Evolutionary conservation across 2,797 vertebrate species (phyloP).

Genomic region (Sebastes variabilis): DNA sequence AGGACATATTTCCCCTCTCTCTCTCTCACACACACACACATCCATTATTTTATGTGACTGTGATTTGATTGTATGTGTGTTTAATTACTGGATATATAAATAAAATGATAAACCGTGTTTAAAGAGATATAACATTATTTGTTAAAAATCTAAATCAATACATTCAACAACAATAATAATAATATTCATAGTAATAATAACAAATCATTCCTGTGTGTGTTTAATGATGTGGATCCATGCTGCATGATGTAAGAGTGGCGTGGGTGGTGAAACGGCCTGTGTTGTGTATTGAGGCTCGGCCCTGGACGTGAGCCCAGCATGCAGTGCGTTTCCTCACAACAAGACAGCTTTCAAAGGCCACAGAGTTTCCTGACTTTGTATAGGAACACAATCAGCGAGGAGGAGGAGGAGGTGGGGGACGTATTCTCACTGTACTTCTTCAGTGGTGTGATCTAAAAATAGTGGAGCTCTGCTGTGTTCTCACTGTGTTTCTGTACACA

Average conservation of each 20-base stretch:
- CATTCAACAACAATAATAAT: background rate
- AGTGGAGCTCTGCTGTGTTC: slow-evolving; percentile 50
- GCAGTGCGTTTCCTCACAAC: slow-evolving; percentile 73
- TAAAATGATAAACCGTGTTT: background rate
- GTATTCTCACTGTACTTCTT: slow-evolving; percentile 54
- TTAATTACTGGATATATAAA: background rate
- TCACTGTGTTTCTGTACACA: slow-evolving; percentile 47
- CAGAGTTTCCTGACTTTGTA: slow-evolving; percentile 86
- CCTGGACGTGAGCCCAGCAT: slow-evolving; percentile 69
- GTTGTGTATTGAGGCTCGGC: slow-evolving; percentile 20
- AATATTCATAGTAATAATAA: background rate
- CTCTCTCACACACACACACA: background rate
- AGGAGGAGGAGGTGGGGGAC: slow-evolving; percentile 1
- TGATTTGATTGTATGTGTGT: background rate
- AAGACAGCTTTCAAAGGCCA: slow-evolving; percentile 72
- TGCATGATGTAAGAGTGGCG: slow-evolving; percentile 9
- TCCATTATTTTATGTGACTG: background rate
- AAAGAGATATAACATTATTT: background rate
- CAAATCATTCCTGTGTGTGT: background rate
- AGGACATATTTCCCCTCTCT: background rate
- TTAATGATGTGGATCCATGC: background rate
- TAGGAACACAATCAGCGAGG: slow-evolving; percentile 77
- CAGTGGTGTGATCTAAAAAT: slow-evolving; percentile 75
- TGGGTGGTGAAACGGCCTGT: slow-evolving; percentile 9
- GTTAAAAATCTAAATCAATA: background rate